Evolutionary conservation across 2,888 invertebrate genomes (phyloP), one percentile per base, ranked within the genome.

Genomic region (Xestia c-nigrum): DNA sequence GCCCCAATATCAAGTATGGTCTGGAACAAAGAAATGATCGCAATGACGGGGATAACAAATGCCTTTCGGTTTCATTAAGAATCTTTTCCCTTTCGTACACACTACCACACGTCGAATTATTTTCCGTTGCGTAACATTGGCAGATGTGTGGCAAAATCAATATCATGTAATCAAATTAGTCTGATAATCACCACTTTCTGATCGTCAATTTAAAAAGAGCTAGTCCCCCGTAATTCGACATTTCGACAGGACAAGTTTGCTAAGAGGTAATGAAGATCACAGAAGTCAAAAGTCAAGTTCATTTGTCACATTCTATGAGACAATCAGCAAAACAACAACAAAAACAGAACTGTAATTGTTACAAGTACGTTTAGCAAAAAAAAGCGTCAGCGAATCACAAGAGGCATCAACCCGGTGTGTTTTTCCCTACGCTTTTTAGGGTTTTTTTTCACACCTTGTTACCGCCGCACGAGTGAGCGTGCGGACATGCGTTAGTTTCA

Each of bases 391-490:
- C 38, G 38, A 61, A 57, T 31, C n/a, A 50, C 57, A 31, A 12
- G 19, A 68, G 55, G 38, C 43, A 70, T 38, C 43, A 40, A 47
- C 46, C 12, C n/a, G 46, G 83, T 72, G 3, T 82, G 9, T 66
- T 70, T 86, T 66, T 68, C 65, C 10, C 65, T 50, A n/a, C 5
- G 52, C 65, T 46, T 80, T 67, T 72, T 24, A 14, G 16, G 50
- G 59, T 80, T 73, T 80, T 80, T 84, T 74, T 69, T 59, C 73
- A 69, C 76, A 63, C 61, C 72, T 78, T 46, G 83, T 85, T 87
- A 74, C 14, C 21, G 5, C 3, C 72, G 85, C 85, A 85, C 81
- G 85, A 76, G 40, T 75, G 76, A 76, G 55, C 59, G 38, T 6
- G 71, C 76, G 70, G 66, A 52, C 79, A 72, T 72, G 86, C 77